These are phyloP conservation scores for Ips nitidus DNA, from an alignment of 1,140 invertebrate species.

Conservation along the genomic window DNA sequence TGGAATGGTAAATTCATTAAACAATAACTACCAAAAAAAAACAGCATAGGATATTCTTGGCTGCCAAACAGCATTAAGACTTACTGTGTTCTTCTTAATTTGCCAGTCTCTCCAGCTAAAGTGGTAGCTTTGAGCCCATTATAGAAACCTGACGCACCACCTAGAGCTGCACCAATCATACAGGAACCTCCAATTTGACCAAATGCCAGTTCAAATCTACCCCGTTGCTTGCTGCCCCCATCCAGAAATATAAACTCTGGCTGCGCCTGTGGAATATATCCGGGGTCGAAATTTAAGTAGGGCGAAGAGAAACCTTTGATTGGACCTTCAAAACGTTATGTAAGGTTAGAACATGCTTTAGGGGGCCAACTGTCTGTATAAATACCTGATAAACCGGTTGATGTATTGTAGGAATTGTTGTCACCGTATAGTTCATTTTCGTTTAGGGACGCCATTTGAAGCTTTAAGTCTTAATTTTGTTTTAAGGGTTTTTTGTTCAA, in stretches of 20 bases:
- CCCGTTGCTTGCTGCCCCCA: conserved; percentile 76
- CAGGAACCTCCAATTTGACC: conserved; percentile 90
- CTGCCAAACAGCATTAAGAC: conserved; percentile 38
- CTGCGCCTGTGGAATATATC: conserved; percentile 76
- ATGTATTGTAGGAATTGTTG: conserved; percentile 30
- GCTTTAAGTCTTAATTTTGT: too few relatives aligned
- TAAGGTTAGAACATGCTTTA: conserved; percentile 25
- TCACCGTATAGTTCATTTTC: conserved; percentile 41
- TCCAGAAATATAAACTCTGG: conserved; percentile 94
- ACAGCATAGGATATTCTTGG: too few relatives aligned
- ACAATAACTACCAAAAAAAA: neutral
- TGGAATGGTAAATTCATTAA: neutral
- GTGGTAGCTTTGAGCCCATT: conserved; percentile 83
- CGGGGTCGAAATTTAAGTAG: conserved; percentile 90
- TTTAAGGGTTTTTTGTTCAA: too few relatives aligned
- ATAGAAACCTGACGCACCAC: conserved; percentile 83
- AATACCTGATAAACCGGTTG: conserved; percentile 38
- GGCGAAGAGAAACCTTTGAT: conserved; percentile 70
- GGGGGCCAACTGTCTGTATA: neutral
- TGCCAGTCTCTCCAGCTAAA: conserved; percentile 80
- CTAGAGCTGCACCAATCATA: conserved; percentile 78
- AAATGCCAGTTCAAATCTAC: conserved; percentile 86
- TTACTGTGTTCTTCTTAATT: conserved; percentile 88
- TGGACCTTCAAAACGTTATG: conserved; percentile 41
- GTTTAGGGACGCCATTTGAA: conserved; percentile 36